phyloP scores from a whole-genome alignment of 2,888 invertebrate species.

The Eucriotettix oculatus region DNA sequence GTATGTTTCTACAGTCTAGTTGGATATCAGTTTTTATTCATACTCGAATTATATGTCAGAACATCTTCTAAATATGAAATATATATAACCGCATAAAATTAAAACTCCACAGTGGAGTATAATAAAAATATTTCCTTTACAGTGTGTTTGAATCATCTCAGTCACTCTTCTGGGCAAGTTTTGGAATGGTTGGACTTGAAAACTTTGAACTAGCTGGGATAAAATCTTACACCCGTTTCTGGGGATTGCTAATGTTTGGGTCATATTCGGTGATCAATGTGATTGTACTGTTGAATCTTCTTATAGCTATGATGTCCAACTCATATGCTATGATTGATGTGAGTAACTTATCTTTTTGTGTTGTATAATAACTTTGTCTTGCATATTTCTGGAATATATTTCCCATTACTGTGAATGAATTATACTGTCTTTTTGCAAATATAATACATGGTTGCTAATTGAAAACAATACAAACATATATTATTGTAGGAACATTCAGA shows the following conservation, averaged over 20 bases:
- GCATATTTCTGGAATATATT: not conserved
- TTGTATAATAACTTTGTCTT: not conserved
- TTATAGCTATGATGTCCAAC: conserved; percentile 98
- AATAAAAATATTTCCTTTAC: conserved; percentile 15
- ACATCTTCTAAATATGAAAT: no score
- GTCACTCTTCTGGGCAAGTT: conserved; percentile 91
- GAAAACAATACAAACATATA: not conserved
- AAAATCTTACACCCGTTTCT: conserved; percentile 81
- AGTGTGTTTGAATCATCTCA: conserved; percentile 90
- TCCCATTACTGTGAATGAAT: not conserved
- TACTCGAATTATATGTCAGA: no score
- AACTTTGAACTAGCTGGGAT: conserved; percentile 78
- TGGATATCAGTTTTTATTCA: no score
- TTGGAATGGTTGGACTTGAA: conserved; percentile 77
- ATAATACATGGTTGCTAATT: not conserved
- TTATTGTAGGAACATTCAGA: conserved; percentile 71
- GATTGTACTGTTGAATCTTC: conserved; percentile 79
- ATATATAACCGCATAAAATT: no score
- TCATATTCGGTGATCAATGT: conserved; percentile 90
- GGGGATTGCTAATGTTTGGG: conserved; percentile 92
- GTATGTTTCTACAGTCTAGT: no score
- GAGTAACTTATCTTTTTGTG: conserved; percentile 24
- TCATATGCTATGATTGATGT: conserved; percentile 86
- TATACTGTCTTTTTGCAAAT: not conserved
- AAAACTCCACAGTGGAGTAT: no score